Evolutionary conservation across 2,888 invertebrate genomes (phyloP).

Genomic region (Coelogynopora nodosa): DNA sequence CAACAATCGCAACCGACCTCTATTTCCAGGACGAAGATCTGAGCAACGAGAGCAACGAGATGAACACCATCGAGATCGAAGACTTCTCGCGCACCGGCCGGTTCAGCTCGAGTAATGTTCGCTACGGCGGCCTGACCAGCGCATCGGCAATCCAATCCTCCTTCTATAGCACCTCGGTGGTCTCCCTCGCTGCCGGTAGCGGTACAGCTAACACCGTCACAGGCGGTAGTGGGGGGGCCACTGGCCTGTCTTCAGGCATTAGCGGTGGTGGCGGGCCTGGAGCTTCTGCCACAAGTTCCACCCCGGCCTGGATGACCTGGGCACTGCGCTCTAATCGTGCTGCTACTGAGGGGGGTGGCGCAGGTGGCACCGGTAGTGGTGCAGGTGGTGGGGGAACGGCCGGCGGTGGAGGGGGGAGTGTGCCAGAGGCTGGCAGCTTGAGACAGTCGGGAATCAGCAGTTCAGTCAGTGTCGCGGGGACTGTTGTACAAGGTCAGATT

Average conservation of each 20-base stretch:
- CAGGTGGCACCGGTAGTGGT: not conserved
- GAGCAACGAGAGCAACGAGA: slow-evolving; percentile 28
- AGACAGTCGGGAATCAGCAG: not conserved
- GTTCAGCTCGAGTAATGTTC: not conserved
- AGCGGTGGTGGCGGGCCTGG: not conserved
- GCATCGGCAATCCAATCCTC: not conserved
- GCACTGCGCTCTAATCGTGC: not conserved
- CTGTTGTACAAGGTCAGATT: slow-evolving; percentile 18
- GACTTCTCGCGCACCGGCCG: not conserved
- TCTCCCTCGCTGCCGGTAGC: not conserved
- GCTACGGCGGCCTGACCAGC: not conserved
- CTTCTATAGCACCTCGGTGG: not conserved
- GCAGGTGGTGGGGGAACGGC: not conserved
- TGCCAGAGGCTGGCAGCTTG: not conserved
- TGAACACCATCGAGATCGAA: not conserved
- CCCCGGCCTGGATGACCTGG: slow-evolving; percentile 10
- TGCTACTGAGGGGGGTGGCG: not conserved
- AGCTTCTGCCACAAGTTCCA: not conserved
- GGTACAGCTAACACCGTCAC: not conserved
- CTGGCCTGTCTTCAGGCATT: not conserved
- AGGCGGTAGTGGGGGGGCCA: not conserved
- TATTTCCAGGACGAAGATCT: slow-evolving; percentile 6
- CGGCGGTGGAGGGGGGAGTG: not conserved
- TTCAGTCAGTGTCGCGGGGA: not conserved
- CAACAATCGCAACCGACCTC: no score